A percentile compares a stretch with the other conserved stretches of the same genome.
phyloP scores from a whole-genome alignment of 2,888 invertebrate genomes.

The Formica aserva region DNA sequence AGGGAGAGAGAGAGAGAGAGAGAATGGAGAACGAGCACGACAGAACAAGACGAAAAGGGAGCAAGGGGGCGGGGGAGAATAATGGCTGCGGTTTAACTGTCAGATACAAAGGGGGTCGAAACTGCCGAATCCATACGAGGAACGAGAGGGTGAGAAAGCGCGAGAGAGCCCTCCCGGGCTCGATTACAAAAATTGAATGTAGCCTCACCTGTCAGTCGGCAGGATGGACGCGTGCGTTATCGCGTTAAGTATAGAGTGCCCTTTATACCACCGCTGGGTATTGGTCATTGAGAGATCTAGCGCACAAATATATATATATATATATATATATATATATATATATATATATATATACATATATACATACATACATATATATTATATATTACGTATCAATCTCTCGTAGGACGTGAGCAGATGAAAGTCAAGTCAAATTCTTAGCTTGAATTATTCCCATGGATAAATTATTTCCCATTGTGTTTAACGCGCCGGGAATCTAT shows the following conservation, averaged over 20 bases:
- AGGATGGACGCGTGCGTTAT: conserved; percentile 60
- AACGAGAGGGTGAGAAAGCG: conserved; percentile 40
- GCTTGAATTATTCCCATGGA: conserved; percentile 50
- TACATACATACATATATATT: neutral
- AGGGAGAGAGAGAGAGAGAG: conserved; percentile 4
- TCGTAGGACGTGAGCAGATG: conserved; percentile 39
- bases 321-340: neutral
- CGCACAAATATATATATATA: conserved; percentile 26
- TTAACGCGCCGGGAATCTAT: conserved; percentile 46
- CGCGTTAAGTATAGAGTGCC: conserved; percentile 64
- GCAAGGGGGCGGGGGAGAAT: conserved; percentile 62
- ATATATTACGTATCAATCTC: neutral
- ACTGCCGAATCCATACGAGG: conserved; percentile 74
- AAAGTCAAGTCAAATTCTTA: conserved; percentile 44
- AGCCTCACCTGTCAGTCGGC: conserved; percentile 73
- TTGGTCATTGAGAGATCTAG: conserved; percentile 48
- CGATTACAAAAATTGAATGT: conserved; percentile 78
- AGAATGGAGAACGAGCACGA: neutral
- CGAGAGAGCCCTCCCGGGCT: conserved; percentile 70
- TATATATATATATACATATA: neutral
- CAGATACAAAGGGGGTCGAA: conserved; percentile 75
- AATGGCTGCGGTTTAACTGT: conserved; percentile 78
- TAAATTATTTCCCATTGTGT: conserved; percentile 56
- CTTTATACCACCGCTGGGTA: conserved; percentile 64
- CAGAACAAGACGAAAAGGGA: conserved; percentile 41